Percentiles rank a stretch among this genome's conserved stretches.
These are phyloP conservation scores for Luffia ferchaultella DNA, from an alignment of 2,888 invertebrate genomes.

Conservation along the genomic window DNA sequence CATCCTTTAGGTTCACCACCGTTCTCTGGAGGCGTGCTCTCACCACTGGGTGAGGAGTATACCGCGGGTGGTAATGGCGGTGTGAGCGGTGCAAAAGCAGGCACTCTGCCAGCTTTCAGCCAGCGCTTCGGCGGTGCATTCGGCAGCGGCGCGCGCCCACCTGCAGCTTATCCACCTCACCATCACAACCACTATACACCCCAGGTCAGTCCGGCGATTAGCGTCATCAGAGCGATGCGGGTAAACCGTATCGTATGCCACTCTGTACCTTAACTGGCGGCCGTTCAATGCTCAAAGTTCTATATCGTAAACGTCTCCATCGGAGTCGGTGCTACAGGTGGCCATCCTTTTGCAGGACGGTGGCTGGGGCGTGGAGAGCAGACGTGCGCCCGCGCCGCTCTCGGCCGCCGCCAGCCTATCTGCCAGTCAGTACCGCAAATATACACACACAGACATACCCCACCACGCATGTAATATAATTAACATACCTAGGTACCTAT, in stretches of 20 bases:
- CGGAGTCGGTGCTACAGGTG: conserved; percentile 42
- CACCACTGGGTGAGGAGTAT: conserved; percentile 11
- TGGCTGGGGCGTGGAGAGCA: conserved; percentile 23
- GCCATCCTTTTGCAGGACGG: conserved; percentile 38
- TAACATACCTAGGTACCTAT: too few species aligned
- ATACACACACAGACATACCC: background rate
- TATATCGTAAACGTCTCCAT: too few species aligned
- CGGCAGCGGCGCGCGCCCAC: conserved; percentile 31
- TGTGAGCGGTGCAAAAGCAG: conserved; percentile 31
- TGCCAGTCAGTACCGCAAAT: conserved; percentile 69
- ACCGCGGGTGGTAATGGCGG: conserved; percentile 27
- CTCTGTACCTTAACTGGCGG: too few species aligned
- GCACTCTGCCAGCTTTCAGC: conserved; percentile 63
- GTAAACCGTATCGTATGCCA: background rate
- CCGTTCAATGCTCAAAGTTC: too few species aligned
- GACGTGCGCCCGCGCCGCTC: conserved; percentile 45
- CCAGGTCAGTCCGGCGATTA: background rate
- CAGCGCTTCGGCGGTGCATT: conserved; percentile 59
- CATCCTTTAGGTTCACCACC: background rate
- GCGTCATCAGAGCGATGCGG: background rate
- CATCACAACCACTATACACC: conserved; percentile 9
- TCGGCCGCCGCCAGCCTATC: conserved; percentile 76
- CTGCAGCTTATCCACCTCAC: conserved; percentile 33
- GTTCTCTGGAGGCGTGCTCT: background rate
- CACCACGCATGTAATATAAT: background rate